Percentiles rank a stretch among this genome's conserved stretches.
These are phyloP conservation scores for Amblyteles armatorius DNA, from an alignment of 2,888 invertebrate species.

Conservation along the genomic window DNA sequence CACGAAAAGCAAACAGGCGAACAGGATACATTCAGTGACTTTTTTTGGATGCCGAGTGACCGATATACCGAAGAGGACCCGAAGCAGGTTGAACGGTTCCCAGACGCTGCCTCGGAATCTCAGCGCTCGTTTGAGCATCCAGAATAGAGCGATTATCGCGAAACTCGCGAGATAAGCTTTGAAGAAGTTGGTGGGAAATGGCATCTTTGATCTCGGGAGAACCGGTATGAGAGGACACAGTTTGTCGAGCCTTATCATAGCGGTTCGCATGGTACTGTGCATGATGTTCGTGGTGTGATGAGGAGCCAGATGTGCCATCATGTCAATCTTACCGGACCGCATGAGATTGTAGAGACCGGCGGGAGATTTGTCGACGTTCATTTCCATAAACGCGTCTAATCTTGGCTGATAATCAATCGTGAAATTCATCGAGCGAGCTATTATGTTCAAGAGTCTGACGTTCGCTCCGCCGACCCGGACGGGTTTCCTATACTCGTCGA, in stretches of 20 bases:
- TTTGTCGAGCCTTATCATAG: constrained; percentile 18
- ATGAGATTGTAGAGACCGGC: constrained; percentile 1
- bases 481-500: constrained; percentile 5
- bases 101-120: constrained; percentile 57
- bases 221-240: constrained; percentile 66
- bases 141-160: constrained; percentile 45
- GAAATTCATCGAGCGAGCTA: constrained; percentile 67
- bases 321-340: constrained; percentile 46
- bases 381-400: background rate
- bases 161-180: constrained; percentile 25
- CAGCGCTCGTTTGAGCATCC: constrained; percentile 24
- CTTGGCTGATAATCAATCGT: constrained; percentile 23
- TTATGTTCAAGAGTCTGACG: background rate
- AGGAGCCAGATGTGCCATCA: background rate
- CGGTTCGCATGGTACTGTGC: constrained; percentile 31
- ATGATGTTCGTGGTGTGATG: background rate
- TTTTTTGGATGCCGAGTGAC: constrained; percentile 28
- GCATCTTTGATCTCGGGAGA: background rate
- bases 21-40: constrained; percentile 56
- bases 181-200: background rate
- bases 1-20: constrained; percentile 52
- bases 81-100: constrained; percentile 45
- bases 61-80: constrained; percentile 61
- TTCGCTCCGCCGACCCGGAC: constrained; percentile 31
- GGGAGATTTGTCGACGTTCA: background rate